These are phyloP conservation scores for Erethizon dorsatum DNA, from an alignment of 2,797 vertebrate genomes.

Conservation along the genomic window DNA sequence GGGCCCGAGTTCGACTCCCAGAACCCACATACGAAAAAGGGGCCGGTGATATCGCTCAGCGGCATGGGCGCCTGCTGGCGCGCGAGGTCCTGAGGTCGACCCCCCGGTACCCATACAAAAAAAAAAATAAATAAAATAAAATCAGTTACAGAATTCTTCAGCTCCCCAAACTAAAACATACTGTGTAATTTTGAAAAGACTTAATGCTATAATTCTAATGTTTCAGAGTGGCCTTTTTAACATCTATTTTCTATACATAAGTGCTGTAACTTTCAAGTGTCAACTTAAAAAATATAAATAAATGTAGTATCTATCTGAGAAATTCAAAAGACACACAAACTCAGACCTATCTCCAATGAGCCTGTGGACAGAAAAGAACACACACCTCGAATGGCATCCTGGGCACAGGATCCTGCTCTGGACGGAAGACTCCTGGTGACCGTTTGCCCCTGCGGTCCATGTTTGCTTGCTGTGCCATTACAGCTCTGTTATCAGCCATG, in stretches of 20 bases:
- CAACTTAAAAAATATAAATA: background rate
- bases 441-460: slow-evolving; percentile 94
- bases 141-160: background rate
- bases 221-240: background rate
- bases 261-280: background rate
- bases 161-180: background rate
- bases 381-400: slow-evolving; percentile 95
- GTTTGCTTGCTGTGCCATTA: slow-evolving; percentile 90
- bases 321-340: background rate
- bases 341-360: background rate
- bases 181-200: background rate
- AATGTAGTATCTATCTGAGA: background rate
- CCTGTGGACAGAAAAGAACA: background rate
- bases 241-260: background rate
- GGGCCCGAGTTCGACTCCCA: too few species aligned
- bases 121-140: background rate
- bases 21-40: too few species aligned
- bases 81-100: too few species aligned
- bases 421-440: slow-evolving; percentile 92
- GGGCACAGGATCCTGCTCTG: slow-evolving; percentile 93
- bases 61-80: too few species aligned
- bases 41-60: too few species aligned
- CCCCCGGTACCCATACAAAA: too few species aligned
- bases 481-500: slow-evolving; percentile 92
- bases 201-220: background rate